Base-by-base conservation (phyloP, 2,797 vertebrate genomes). In the Megalops cyprinoides region DNA sequence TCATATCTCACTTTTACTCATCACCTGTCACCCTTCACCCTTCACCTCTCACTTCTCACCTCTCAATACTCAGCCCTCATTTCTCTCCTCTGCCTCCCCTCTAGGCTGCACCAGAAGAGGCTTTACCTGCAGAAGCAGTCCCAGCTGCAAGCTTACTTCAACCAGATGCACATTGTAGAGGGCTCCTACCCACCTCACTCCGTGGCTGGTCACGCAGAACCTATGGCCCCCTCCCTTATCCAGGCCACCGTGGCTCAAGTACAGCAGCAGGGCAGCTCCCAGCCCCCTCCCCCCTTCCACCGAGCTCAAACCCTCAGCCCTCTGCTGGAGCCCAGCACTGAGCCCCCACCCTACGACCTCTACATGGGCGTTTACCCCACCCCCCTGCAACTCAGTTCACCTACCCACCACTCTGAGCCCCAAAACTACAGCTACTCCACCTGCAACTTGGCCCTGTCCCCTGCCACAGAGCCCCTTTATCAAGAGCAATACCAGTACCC, bases 141-240 rank as follows among this genome's bases (percentile, higher is more conserved):
- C n/a, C 98, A 99, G 91, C 95, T 99, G 84, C 98, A 96, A 88
- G 89, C 94, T 0, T 99, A 99, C 89, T 99, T 99, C 86, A 99
- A 99, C 92, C 97, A 99, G 96, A 97, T 99, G 97, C 98, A 99
- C 87, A 99, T 99, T 80, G 98, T 95, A 0, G 98, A 99, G 90
- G 94, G 92, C 77, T 93, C 96, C 0, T 99, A 95, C 85, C 90
- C 92, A 80, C 71, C 84, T 62, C 39, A 80, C 1, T 89, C 87
- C 75, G 9, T 82, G 58, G 69, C 95, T 87, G 91, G 96, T 93
- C 90, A 90, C 92, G 88, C 86, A 93, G 89, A 91, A 92, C 83
- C 94, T 92, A 86, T 90, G 94, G 81, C 79, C 88, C 85, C 65
- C 44, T 71, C 79, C 82, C 86, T 79, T 71, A 56, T 74, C 9